These are phyloP conservation scores for Anthopleura xanthogrammica DNA, from an alignment of 92 coral and sea anemone species.

Conservation along the genomic window DNA sequence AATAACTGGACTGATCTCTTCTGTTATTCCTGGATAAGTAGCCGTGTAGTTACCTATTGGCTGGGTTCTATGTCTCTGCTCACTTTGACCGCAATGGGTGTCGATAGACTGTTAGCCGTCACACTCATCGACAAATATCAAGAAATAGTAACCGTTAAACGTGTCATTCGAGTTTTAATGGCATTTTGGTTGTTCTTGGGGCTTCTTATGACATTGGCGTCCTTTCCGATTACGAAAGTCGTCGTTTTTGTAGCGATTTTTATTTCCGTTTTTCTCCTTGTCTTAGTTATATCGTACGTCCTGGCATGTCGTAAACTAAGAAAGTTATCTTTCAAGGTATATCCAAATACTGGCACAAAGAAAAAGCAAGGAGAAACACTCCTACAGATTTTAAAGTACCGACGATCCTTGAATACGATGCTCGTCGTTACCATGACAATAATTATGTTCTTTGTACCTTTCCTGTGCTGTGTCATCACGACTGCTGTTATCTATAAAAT, in stretches of 20 bases:
- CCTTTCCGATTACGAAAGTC: neutral
- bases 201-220: neutral
- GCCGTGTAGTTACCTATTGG: neutral
- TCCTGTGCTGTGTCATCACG: neutral
- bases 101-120: constrained; percentile 19
- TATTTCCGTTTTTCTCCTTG: neutral
- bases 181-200: neutral
- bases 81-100: constrained; percentile 12
- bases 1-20: neutral
- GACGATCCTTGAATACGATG: constrained; percentile 14
- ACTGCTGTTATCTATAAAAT: neutral
- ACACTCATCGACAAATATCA: neutral
- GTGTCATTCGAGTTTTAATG: neutral
- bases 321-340: neutral
- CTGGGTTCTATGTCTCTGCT: constrained; percentile 21
- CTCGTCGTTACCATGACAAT: neutral
- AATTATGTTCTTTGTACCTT: constrained; percentile 11
- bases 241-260: constrained; percentile 1
- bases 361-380: neutral
- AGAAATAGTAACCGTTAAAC: neutral
- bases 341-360: neutral
- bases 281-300: neutral
- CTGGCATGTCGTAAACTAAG: constrained; percentile 5
- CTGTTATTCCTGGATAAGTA: constrained; percentile 9
- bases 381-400: constrained; percentile 9